Conservation (phyloP, 92 coral and sea anemone species). For the Bergia sp. region DNA sequence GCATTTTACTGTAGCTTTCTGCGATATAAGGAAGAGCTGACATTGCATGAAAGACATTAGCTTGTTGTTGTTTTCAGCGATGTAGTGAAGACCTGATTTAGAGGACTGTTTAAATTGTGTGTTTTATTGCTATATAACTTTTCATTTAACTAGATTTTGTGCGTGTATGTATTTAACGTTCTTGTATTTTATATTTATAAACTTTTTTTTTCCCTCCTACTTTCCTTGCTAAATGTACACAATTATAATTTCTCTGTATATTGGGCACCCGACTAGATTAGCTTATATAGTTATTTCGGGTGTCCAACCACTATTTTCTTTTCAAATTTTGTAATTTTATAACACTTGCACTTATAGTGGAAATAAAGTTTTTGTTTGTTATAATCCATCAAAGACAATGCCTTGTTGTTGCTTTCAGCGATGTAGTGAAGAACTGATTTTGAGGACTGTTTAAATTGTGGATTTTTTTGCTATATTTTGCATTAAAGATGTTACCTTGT, state of each 20-base stretch:
- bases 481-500: constrained; percentile 58
- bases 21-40: background rate
- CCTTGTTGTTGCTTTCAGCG: constrained; percentile 60
- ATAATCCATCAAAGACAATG: background rate
- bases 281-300: background rate
- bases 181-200: too few species aligned
- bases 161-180: background rate
- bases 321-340: too few species aligned
- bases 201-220: too few species aligned
- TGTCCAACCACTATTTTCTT: background rate
- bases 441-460: constrained; percentile 60
- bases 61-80: background rate
- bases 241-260: background rate
- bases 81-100: background rate
- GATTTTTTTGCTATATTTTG: constrained; percentile 28
- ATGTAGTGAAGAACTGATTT: constrained; percentile 79
- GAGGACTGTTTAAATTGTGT: background rate
- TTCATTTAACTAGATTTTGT: background rate
- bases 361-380: constrained; percentile 49
- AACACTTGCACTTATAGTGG: constrained; percentile 36
- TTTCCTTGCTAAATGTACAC: background rate
- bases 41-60: background rate
- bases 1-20: too few species aligned
- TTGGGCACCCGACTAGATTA: background rate
- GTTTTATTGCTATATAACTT: background rate